A percentile compares a stretch with the other conserved stretches of the same genome.
These are phyloP conservation scores for Pachydiplax longipennis DNA, from an alignment of 2,888 invertebrate species.

Conservation along the genomic window DNA sequence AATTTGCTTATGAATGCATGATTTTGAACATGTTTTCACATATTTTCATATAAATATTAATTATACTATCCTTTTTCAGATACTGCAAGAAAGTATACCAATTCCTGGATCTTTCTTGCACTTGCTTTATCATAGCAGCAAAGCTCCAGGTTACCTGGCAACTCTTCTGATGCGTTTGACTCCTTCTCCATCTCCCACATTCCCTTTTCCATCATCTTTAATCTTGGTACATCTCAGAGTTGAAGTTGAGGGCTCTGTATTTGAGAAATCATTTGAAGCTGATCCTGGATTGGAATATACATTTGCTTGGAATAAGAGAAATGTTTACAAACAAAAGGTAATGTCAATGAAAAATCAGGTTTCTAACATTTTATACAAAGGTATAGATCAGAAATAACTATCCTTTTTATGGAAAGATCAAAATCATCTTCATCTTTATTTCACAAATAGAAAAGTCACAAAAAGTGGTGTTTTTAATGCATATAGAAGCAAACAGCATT, in stretches of 20 bases:
- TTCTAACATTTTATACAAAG: too few species aligned
- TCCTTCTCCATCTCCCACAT: constrained; percentile 73
- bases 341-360: background rate
- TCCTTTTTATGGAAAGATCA: background rate
- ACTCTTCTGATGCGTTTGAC: constrained; percentile 91
- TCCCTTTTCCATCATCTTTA: constrained; percentile 65
- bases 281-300: constrained; percentile 94
- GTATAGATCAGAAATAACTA: too few species aligned
- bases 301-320: constrained; percentile 97
- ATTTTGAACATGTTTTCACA: background rate
- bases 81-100: constrained; percentile 93
- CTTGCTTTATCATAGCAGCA: constrained; percentile 94
- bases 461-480: background rate
- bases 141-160: constrained; percentile 92
- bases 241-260: constrained; percentile 91
- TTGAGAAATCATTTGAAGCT: constrained; percentile 93
- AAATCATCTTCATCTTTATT: background rate
- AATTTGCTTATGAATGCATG: too few species aligned
- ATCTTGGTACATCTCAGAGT: constrained; percentile 91
- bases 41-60: background rate
- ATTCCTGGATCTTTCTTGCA: constrained; percentile 94
- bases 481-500: background rate
- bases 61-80: constrained; percentile 65
- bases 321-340: constrained; percentile 96
- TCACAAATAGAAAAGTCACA: background rate